These are phyloP conservation scores for Lanistes nyassanus DNA, from an alignment of 1,140 invertebrate species.

Conservation along the genomic window DNA sequence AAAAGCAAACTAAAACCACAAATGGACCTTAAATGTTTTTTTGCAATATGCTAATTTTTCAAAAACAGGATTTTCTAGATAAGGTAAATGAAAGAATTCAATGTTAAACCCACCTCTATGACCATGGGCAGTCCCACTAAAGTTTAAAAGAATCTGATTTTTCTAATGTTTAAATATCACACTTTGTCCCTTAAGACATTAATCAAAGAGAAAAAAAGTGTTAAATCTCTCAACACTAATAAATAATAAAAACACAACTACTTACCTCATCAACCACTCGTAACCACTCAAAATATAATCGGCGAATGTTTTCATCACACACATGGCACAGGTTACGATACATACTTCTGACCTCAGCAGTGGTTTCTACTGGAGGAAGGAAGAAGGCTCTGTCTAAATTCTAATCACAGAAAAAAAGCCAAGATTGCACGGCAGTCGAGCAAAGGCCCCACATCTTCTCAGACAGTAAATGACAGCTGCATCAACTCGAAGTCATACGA, in stretches of 20 bases:
- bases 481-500: no score
- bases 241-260: background rate
- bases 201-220: no score
- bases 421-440: no score
- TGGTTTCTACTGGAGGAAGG: constrained; percentile 76
- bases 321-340: constrained; percentile 74
- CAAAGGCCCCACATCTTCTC: no score
- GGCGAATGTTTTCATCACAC: constrained; percentile 74
- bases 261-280: constrained; percentile 69
- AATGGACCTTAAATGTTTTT: no score
- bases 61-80: no score
- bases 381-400: constrained; percentile 77
- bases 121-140: background rate
- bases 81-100: no score
- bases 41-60: no score
- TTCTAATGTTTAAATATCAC: background rate
- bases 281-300: constrained; percentile 75
- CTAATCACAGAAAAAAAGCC: constrained; percentile 55
- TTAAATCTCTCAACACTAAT: background rate
- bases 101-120: no score
- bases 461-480: no score
- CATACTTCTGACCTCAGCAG: constrained; percentile 76
- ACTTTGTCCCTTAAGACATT: background rate
- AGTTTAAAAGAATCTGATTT: background rate
- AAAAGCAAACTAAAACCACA: no score